Percentiles rank a stretch among this genome's conserved stretches.
Conservation (phyloP, 2,113 vertebrate species). For the Sarotherodon lohbergeri region DNA sequence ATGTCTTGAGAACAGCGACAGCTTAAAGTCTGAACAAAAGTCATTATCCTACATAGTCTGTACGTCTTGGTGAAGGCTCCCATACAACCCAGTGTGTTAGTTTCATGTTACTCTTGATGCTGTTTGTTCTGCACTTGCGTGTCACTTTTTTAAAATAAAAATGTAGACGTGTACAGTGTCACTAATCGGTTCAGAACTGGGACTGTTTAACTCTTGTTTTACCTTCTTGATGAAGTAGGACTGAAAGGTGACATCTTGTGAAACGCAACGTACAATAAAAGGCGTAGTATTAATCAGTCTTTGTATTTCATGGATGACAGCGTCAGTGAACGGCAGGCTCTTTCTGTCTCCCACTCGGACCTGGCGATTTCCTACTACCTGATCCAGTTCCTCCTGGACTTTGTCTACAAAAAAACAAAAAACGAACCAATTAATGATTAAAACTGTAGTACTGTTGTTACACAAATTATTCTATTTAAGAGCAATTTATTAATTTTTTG, state of each 20-base stretch:
- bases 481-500: not conserved
- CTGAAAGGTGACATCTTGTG: not conserved
- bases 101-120: not conserved
- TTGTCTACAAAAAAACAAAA: not conserved
- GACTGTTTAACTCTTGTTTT: not conserved
- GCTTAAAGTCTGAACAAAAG: not conserved
- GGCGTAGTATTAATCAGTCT: not conserved
- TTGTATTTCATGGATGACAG: not conserved
- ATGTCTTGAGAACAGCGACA: not conserved
- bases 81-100: not conserved
- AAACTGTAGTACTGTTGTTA: not conserved
- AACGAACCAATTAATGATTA: not conserved
- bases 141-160: not conserved
- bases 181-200: not conserved
- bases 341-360: not conserved
- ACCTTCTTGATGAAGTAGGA: not conserved
- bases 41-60: not conserved
- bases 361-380: not conserved
- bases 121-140: not conserved
- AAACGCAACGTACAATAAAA: not conserved
- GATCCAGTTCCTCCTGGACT: not conserved
- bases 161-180: not conserved
- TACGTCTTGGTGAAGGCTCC: not conserved
- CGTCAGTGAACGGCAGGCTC: not conserved
- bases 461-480: not conserved